A percentile compares a stretch with the other conserved stretches of the same genome.
These are phyloP conservation scores for Drosophila aldrichi DNA, from an alignment of 2,888 invertebrate species.

Conservation along the genomic window DNA sequence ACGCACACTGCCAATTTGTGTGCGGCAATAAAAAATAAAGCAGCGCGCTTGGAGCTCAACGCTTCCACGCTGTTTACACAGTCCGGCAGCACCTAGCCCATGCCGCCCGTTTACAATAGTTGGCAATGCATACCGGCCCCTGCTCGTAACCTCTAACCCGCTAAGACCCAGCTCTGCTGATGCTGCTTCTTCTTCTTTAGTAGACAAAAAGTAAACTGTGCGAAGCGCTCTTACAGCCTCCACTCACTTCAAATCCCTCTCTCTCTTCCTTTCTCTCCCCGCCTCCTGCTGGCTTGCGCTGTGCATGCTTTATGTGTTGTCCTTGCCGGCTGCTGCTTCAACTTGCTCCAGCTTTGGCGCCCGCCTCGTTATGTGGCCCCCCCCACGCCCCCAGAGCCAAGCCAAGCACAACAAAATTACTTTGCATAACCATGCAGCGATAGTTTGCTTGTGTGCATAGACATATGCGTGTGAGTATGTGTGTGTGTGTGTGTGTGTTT, in stretches of 20 bases:
- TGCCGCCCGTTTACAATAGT: conserved; percentile 6
- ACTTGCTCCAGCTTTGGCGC: conserved; percentile 43
- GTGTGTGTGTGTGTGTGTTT: conserved; percentile 28
- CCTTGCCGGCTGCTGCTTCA: conserved; percentile 70
- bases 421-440: conserved; percentile 79
- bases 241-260: conserved; percentile 3
- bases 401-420: conserved; percentile 78
- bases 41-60: conserved; percentile 39
- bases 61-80: conserved; percentile 67
- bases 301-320: conserved; percentile 72
- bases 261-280: neutral
- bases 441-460: conserved; percentile 51
- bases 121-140: neutral
- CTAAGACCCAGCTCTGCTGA: conserved; percentile 41
- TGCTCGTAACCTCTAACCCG: conserved; percentile 35
- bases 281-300: conserved; percentile 3
- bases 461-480: conserved; percentile 13
- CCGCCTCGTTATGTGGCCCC: conserved; percentile 40
- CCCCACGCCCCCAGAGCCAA: conserved; percentile 16
- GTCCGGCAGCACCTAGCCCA: conserved; percentile 57
- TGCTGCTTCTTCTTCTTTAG: conserved; percentile 40
- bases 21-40: conserved; percentile 66
- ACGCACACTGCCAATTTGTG: conserved; percentile 80
- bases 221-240: conserved; percentile 37
- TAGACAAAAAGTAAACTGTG: conserved; percentile 69